These are phyloP conservation scores for Catalaphyllia jardinei DNA, from an alignment of 64 coral and sea anemone genomes.

Conservation along the genomic window DNA sequence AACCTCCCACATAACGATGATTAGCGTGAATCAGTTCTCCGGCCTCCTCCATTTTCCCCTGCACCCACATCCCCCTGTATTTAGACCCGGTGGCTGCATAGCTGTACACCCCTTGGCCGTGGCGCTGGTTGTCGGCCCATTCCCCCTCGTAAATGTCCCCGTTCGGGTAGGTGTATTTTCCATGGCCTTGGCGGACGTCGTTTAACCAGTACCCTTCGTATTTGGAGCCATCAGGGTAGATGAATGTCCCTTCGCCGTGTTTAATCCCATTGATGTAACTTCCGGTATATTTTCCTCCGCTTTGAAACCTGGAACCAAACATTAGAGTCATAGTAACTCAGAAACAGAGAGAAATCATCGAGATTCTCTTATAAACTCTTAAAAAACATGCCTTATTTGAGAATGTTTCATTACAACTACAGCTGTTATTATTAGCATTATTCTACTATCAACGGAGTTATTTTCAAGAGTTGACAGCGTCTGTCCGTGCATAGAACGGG, in stretches of 20 bases:
- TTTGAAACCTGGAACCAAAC: slow-evolving; percentile 67
- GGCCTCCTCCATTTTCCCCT: slow-evolving; percentile 77
- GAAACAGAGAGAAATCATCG: no score
- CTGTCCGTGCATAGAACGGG: no score
- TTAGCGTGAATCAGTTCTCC: slow-evolving; percentile 84
- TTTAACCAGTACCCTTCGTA: slow-evolving; percentile 88
- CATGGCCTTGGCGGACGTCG: slow-evolving; percentile 68
- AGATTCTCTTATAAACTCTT: no score
- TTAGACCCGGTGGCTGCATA: slow-evolving; percentile 79
- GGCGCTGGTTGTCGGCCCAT: slow-evolving; percentile 82
- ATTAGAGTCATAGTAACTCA: background rate
- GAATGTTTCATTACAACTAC: no score
- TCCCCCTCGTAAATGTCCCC: slow-evolving; percentile 90
- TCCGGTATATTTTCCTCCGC: slow-evolving; percentile 82
- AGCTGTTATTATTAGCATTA: no score
- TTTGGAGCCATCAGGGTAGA: slow-evolving; percentile 90
- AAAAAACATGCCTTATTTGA: no score
- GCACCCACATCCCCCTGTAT: slow-evolving; percentile 76
- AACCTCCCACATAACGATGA: slow-evolving; percentile 64
- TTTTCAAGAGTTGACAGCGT: no score
- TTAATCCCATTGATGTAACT: slow-evolving; percentile 78
- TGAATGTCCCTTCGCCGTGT: slow-evolving; percentile 87
- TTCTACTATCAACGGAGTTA: no score
- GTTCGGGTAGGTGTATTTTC: slow-evolving; percentile 86
- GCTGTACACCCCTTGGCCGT: slow-evolving; percentile 85